Percentiles rank a stretch among this genome's conserved stretches.
Conservation (phyloP, 2,113 vertebrate species). For the Turnix velox region DNA sequence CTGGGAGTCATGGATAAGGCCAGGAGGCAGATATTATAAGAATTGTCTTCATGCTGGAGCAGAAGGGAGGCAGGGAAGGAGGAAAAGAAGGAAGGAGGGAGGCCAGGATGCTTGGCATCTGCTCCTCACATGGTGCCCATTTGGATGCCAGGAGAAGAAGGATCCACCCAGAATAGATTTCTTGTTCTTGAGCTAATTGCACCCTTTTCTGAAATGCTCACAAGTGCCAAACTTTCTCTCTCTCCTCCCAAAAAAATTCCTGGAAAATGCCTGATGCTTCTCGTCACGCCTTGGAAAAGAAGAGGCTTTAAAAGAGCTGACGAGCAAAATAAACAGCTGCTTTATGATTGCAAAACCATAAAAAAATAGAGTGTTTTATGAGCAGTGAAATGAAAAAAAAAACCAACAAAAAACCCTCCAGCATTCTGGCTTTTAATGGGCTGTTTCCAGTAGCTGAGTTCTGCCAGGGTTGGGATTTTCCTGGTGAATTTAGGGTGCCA, state of each 20-base stretch:
- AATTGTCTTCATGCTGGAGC: conserved; percentile 50
- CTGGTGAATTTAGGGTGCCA: neutral
- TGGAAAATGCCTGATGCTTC: neutral
- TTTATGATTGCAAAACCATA: neutral
- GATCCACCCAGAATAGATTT: conserved; percentile 10
- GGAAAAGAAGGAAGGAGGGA: too few species aligned
- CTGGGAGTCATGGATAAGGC: neutral
- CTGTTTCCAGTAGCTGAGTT: neutral
- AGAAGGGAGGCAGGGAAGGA: conserved; percentile 11
- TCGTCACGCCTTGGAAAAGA: neutral
- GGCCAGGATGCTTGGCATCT: conserved; percentile 6
- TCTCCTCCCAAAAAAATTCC: neutral
- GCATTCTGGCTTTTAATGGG: neutral
- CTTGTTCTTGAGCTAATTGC: conserved; percentile 15
- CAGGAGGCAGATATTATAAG: conserved; percentile 22
- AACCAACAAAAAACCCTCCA: too few species aligned
- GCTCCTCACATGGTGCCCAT: neutral
- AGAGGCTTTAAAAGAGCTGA: neutral
- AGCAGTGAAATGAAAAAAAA: neutral
- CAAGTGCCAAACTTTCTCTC: neutral
- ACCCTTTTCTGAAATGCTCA: neutral
- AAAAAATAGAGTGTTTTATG: neutral
- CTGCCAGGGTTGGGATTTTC: neutral
- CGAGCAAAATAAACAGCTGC: neutral
- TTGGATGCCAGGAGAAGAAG: neutral